Percentiles rank a stretch among this genome's conserved stretches.
Conservation (phyloP, 2,113 vertebrate species). For the Cyprinodon tularosa region DNA sequence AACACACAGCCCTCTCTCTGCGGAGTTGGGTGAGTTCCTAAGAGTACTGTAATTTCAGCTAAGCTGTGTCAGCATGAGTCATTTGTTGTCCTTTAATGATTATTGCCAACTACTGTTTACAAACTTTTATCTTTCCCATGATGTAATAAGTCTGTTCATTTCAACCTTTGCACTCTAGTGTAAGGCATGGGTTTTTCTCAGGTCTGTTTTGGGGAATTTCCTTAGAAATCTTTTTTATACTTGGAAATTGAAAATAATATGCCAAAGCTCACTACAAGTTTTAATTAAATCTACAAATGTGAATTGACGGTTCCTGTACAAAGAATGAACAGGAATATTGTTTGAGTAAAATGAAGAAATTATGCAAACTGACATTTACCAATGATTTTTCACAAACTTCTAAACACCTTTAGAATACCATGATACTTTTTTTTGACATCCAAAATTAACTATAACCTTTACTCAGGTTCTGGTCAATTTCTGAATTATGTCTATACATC, state of each 20-base stretch:
- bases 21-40: slow-evolving; percentile 84
- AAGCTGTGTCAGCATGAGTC: not conserved
- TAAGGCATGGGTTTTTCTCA: not conserved
- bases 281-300: not conserved
- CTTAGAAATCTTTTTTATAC: not conserved
- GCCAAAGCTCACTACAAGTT: not conserved
- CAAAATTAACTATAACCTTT: not conserved
- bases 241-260: too few species aligned
- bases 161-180: not conserved
- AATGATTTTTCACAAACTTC: not conserved
- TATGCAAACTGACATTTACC: not conserved
- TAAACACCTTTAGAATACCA: not conserved
- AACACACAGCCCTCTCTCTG: slow-evolving; percentile 90
- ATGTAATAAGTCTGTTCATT: slow-evolving; percentile 5
- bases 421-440: not conserved
- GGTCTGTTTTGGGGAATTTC: not conserved
- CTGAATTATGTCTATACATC: slow-evolving; percentile 18
- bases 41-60: not conserved
- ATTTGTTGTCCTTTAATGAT: not conserved
- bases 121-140: not conserved
- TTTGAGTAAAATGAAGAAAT: not conserved
- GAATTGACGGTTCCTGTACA: too few species aligned
- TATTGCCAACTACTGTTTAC: rapidly evolving
- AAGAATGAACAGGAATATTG: too few species aligned
- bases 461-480: not conserved